Percentiles rank a stretch among this genome's conserved stretches.
Conservation (phyloP, 2,113 vertebrate genomes). For the human (Homo sapiens) region GRCh38 chrX:82026001-82026500, state of each 20-base stretch:
- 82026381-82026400: not conserved
- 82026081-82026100: too few relatives aligned
- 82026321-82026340: not conserved
- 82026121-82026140: too few relatives aligned
- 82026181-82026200: too few relatives aligned
- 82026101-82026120: too few relatives aligned
- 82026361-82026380: not conserved
- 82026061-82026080: too few relatives aligned
- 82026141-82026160: too few relatives aligned
- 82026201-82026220: not conserved
- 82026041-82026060: too few relatives aligned
- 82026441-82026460: not conserved
- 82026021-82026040: too few relatives aligned
- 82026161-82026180: too few relatives aligned
- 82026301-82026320: not conserved
- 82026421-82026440: not conserved
- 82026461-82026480: not conserved
- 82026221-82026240: not conserved
- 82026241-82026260: not conserved
- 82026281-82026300: not conserved
- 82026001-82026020: too few relatives aligned
- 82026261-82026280: not conserved
- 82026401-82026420: not conserved
- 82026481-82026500: not conserved
- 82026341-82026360: not conserved